Conservation (phyloP, 2,888 invertebrate genomes). For the Diachrysia chrysitis region DNA sequence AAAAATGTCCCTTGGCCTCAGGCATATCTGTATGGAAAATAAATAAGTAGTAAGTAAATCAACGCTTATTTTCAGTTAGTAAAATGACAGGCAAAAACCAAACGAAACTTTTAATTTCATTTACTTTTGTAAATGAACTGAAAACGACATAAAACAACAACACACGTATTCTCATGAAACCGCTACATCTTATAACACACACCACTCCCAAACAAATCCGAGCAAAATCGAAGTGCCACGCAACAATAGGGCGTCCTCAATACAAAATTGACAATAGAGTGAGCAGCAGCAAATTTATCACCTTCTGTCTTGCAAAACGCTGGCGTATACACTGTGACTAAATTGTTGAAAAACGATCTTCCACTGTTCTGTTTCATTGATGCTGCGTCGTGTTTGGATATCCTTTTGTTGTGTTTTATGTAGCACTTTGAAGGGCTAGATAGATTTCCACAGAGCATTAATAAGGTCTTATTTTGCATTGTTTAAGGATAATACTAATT, state of each 20-base stretch:
- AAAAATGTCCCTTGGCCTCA: too few species aligned
- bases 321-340: conserved; percentile 78
- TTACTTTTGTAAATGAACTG: too few species aligned
- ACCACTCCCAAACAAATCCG: conserved; percentile 75
- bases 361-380: conserved; percentile 27
- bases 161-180: not conserved
- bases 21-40: too few species aligned
- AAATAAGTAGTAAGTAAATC: too few species aligned
- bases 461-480: not conserved
- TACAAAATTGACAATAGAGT: conserved; percentile 86
- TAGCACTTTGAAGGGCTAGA: not conserved
- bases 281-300: conserved; percentile 83
- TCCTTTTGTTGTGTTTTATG: not conserved
- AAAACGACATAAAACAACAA: not conserved
- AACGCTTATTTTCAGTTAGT: too few species aligned
- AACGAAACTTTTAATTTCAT: too few species aligned
- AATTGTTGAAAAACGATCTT: conserved; percentile 73
- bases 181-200: conserved; percentile 38
- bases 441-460: too few species aligned
- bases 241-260: conserved; percentile 86
- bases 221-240: conserved; percentile 86
- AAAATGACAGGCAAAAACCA: too few species aligned
- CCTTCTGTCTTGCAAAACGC: conserved; percentile 78
- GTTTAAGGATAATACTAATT: too few species aligned
- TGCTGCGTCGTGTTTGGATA: not conserved